Evolutionary conservation across 2,113 vertebrate species (phyloP).

Genomic region (Electrona antarctica): DNA sequence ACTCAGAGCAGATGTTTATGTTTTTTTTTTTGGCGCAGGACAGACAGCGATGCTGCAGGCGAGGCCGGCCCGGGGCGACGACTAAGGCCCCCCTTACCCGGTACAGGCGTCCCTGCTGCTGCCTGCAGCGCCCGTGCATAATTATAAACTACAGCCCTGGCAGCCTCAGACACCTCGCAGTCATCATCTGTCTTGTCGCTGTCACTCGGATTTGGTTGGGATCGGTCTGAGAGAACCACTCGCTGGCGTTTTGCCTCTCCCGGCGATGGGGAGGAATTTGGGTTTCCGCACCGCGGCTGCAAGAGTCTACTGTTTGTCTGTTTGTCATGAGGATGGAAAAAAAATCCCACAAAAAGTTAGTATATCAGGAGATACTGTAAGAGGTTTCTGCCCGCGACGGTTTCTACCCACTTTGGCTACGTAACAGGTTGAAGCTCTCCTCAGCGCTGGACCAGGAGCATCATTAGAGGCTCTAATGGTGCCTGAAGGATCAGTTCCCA

Average conservation of each 20-base stretch:
- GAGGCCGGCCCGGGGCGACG: conserved; percentile 39
- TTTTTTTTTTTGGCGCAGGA: conserved; percentile 27
- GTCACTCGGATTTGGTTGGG: conserved; percentile 74
- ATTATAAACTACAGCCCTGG: conserved; percentile 67
- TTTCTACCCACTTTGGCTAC: background rate
- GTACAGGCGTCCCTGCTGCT: background rate
- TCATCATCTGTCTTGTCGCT: conserved; percentile 80
- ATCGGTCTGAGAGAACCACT: conserved; percentile 63
- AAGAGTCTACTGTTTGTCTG: conserved; percentile 19
- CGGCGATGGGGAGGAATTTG: conserved; percentile 30
- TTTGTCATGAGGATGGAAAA: too few species aligned
- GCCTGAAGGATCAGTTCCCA: conserved; percentile 53
- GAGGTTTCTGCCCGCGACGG: background rate
- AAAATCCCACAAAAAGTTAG: too few species aligned
- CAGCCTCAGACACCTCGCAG: conserved; percentile 79
- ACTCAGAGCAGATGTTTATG: conserved; percentile 42
- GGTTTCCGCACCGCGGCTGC: conserved; percentile 15
- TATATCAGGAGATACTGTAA: background rate
- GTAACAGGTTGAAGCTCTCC: conserved; percentile 13
- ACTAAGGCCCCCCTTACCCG: conserved; percentile 9
- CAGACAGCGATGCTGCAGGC: conserved; percentile 41
- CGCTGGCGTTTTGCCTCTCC: conserved; percentile 12
- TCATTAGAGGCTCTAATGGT: conserved; percentile 40
- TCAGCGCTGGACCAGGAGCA: conserved; percentile 24
- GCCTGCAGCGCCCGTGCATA: conserved; percentile 70